Evolutionary conservation across 2,113 vertebrate genomes (phyloP).

Genomic region (Tautogolabrus adspersus): DNA sequence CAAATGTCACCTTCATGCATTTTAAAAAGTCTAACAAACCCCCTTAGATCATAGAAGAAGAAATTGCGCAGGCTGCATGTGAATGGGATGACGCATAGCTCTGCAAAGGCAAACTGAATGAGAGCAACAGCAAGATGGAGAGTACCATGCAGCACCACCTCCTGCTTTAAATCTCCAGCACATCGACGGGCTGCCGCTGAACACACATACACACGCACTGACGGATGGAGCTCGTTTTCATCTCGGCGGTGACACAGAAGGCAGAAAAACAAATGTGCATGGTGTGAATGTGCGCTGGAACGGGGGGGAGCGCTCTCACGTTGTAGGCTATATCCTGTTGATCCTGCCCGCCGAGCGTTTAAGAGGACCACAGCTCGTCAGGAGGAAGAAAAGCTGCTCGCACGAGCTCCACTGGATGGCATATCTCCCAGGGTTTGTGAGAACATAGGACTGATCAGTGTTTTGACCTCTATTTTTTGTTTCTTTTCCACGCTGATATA

Average conservation of each 20-base stretch:
- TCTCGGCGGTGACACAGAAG: background rate
- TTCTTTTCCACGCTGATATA: conserved; percentile 66
- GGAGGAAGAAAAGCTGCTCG: conserved; percentile 43
- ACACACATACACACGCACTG: background rate
- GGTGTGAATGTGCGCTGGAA: conserved; percentile 49
- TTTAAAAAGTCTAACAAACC: background rate
- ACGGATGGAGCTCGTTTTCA: conserved; percentile 23
- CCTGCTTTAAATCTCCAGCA: conserved; percentile 40
- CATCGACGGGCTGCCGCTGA: conserved; percentile 25
- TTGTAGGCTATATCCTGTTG: conserved; percentile 75
- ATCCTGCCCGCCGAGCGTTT: conserved; percentile 59
- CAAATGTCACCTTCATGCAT: background rate
- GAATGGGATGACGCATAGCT: conserved; percentile 52
- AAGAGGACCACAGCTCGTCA: conserved; percentile 47
- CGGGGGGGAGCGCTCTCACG: conserved; percentile 53
- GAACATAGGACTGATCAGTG: conserved; percentile 49
- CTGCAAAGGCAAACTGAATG: conserved; percentile 55
- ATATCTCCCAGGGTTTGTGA: conserved; percentile 45
- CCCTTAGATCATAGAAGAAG: background rate
- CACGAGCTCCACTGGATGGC: conserved; percentile 50
- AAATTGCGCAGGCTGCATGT: conserved; percentile 47
- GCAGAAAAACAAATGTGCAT: conserved; percentile 17
- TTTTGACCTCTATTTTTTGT: conserved; percentile 50
- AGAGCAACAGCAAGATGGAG: conserved; percentile 67
- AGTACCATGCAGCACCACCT: conserved; percentile 50